phyloP scores from a whole-genome alignment of 2,797 vertebrate genomes.

The Lagodon rhomboides region DNA sequence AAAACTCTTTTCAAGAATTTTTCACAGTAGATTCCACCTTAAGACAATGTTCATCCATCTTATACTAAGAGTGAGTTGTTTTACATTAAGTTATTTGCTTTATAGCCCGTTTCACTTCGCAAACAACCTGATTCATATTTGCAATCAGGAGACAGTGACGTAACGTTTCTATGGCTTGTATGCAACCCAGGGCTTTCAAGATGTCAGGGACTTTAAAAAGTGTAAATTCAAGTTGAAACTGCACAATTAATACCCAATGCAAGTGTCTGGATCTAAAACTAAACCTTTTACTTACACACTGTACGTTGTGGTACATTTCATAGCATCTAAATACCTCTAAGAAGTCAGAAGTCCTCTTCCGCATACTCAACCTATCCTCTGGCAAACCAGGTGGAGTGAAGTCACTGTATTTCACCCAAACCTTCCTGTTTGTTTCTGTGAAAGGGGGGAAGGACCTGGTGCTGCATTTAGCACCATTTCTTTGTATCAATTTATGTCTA shows the following conservation, averaged over 20 bases:
- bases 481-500: constrained; percentile 51
- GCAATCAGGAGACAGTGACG: constrained; percentile 59
- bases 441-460: constrained; percentile 43
- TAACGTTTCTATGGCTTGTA: constrained; percentile 82
- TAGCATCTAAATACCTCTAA: constrained; percentile 44
- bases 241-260: constrained; percentile 33
- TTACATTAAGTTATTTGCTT: constrained; percentile 52
- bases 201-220: constrained; percentile 18
- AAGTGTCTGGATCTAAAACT: constrained; percentile 11
- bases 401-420: constrained; percentile 53
- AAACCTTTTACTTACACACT: constrained; percentile 23
- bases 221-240: constrained; percentile 61
- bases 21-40: constrained; percentile 73
- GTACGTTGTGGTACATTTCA: constrained; percentile 39
- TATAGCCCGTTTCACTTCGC: constrained; percentile 43
- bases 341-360: constrained; percentile 43
- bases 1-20: constrained; percentile 61
- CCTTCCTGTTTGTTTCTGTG: constrained; percentile 59
- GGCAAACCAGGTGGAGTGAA: constrained; percentile 57
- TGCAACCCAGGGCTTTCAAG: constrained; percentile 66
- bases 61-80: constrained; percentile 64
- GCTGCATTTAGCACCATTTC: constrained; percentile 59
- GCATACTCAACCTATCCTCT: constrained; percentile 43
- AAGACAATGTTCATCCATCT: constrained; percentile 63
- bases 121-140: constrained; percentile 60